phyloP scores from a whole-genome alignment of 2,113 vertebrate genomes.

The Sinocyclocheilus grahami region DNA sequence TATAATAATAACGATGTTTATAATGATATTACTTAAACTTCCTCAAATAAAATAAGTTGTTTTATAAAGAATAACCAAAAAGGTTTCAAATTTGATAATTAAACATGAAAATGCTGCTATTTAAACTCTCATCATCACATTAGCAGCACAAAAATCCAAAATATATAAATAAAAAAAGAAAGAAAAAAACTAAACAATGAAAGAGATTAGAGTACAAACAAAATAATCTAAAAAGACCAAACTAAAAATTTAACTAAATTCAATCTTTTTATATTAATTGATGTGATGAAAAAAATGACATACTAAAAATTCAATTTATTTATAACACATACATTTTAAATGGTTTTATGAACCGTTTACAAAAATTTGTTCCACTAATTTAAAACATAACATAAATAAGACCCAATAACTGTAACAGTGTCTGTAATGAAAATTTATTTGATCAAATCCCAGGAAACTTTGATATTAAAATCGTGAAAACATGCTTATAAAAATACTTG shows the following conservation, averaged over 20 bases:
- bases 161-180: neutral
- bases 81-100: neutral
- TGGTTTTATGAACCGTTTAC: no score
- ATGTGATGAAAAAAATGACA: neutral
- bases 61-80: neutral
- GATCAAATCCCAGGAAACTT: neutral
- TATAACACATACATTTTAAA: no score
- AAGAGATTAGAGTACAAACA: neutral
- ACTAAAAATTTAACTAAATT: neutral
- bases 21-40: neutral
- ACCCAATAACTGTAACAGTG: neutral
- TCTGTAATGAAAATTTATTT: neutral
- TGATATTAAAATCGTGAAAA: neutral
- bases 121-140: neutral
- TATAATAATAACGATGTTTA: neutral
- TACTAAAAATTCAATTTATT: no score
- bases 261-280: neutral
- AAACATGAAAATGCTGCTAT: neutral
- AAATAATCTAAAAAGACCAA: neutral
- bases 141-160: neutral
- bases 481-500: neutral
- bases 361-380: neutral
- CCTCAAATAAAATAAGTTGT: neutral
- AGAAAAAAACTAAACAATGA: neutral
- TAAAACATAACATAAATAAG: neutral